Evolutionary conservation across 2,797 vertebrate genomes (phyloP).

Genomic region (Knipowitschia caucasica): DNA sequence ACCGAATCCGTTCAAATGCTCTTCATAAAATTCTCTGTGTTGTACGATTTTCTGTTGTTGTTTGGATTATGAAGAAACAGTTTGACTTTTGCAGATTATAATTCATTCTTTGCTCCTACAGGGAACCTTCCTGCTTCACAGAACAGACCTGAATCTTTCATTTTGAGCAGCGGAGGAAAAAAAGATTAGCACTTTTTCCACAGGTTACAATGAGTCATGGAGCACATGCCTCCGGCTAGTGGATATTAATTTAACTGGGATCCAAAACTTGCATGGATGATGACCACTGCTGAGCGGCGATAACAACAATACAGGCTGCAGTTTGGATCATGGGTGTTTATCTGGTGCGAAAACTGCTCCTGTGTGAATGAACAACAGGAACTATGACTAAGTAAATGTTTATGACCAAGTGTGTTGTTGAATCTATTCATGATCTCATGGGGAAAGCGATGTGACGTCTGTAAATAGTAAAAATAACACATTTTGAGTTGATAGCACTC

Average conservation of each 20-base stretch:
- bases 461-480: too few relatives aligned
- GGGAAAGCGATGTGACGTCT: too few relatives aligned
- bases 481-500: too few relatives aligned
- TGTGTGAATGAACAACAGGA: too few relatives aligned
- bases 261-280: not conserved
- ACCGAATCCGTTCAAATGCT: not conserved
- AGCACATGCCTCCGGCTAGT: not conserved
- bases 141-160: not conserved
- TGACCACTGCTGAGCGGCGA: not conserved
- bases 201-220: too few relatives aligned
- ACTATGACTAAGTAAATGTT: too few relatives aligned
- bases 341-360: too few relatives aligned
- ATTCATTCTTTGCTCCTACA: not conserved
- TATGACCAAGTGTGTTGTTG: too few relatives aligned
- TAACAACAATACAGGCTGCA: too few relatives aligned
- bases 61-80: not conserved
- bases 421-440: too few relatives aligned
- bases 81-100: conserved; percentile 1
- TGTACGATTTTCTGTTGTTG: not conserved
- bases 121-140: not conserved
- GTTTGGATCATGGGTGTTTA: too few relatives aligned
- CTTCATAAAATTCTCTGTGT: not conserved
- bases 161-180: not conserved
- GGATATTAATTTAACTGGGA: not conserved
- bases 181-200: not conserved